Conservation (phyloP, 2,113 vertebrate species). For the Crotalus helleri region DNA sequence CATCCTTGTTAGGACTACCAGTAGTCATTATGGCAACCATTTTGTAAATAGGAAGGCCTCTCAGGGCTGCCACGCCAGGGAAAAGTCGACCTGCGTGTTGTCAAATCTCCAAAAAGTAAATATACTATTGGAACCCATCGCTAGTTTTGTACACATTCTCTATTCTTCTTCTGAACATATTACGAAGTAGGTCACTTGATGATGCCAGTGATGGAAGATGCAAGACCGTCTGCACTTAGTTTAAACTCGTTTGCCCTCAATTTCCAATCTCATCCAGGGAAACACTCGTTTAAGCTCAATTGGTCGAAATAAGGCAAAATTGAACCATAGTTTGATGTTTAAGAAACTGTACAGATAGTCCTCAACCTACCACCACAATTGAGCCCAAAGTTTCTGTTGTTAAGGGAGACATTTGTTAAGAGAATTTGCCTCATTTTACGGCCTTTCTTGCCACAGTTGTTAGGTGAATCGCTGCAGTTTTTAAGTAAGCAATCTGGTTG, state of each 20-base stretch:
- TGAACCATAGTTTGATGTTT: neutral
- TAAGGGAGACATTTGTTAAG: no score
- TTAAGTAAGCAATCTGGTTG: neutral
- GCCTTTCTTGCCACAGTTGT: no score
- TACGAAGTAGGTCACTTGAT: neutral
- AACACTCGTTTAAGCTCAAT: neutral
- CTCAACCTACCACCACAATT: no score
- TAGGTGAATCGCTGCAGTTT: no score
- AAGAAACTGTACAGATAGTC: neutral
- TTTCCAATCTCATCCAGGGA: neutral
- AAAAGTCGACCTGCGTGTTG: no score
- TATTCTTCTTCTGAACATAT: neutral
- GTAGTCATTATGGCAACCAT: no score
- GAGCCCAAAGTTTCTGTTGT: no score
- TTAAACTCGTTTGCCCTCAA: neutral
- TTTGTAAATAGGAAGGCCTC: no score
- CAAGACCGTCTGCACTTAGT: neutral
- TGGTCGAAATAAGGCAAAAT: neutral
- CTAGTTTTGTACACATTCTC: neutral
- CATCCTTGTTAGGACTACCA: no score
- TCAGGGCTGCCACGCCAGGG: no score
- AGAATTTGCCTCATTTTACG: no score
- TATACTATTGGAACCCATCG: neutral
- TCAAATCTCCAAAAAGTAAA: neutral
- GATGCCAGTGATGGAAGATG: neutral